These are phyloP conservation scores for Callocephalon fimbriatum DNA, from an alignment of 2,113 vertebrate genomes.

Conservation along the genomic window DNA sequence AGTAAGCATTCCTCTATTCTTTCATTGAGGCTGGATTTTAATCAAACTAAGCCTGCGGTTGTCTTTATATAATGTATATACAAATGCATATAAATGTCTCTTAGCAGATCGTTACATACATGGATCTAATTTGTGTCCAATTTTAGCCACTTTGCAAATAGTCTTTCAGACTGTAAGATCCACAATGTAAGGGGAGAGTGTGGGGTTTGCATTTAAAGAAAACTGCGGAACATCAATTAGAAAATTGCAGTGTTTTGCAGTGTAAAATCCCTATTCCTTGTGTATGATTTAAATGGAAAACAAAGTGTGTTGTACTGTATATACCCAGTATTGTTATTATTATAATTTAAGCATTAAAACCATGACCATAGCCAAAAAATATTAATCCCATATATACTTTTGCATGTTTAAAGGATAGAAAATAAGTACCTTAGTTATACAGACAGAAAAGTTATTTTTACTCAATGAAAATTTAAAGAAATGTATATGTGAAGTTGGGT, in stretches of 20 bases:
- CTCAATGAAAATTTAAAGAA: neutral
- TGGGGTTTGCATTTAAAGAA: neutral
- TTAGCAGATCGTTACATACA: neutral
- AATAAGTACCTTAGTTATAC: neutral
- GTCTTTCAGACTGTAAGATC: neutral
- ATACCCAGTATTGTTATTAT: neutral
- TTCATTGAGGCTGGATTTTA: neutral
- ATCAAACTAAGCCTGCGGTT: neutral
- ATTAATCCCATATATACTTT: neutral
- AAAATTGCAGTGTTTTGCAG: neutral
- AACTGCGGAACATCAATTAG: neutral
- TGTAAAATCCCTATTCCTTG: neutral
- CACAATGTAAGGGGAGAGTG: neutral
- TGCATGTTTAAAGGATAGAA: neutral
- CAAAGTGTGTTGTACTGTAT: neutral
- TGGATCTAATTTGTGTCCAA: neutral
- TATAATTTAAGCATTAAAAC: neutral
- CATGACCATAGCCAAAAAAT: neutral
- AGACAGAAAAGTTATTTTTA: neutral
- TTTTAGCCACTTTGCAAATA: neutral
- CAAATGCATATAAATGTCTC: neutral
- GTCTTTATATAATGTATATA: neutral
- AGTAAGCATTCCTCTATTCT: conserved; percentile 5
- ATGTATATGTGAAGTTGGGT: rapidly evolving
- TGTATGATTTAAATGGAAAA: neutral